phyloP scores from a whole-genome alignment of 2,113 vertebrate genomes.

The Nyctereutes procyonoides region DNA sequence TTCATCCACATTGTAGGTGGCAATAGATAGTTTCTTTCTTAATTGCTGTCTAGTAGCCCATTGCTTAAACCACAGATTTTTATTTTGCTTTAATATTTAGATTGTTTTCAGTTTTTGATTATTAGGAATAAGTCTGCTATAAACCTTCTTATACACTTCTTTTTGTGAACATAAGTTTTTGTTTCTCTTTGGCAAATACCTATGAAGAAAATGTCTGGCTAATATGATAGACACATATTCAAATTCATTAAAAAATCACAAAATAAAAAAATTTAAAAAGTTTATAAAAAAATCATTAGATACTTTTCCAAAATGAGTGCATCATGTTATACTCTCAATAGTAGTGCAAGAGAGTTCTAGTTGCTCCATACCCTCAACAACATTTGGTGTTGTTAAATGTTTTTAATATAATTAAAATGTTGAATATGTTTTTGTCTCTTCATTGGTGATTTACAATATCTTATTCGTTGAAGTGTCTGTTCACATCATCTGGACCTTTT shows the following conservation, averaged over 20 bases:
- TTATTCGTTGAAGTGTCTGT: not conserved
- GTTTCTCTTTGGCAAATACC: not conserved
- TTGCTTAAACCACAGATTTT: not conserved
- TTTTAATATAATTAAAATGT: not conserved
- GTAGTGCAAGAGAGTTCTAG: not conserved
- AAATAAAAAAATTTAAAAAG: not conserved
- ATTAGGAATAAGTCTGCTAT: not conserved
- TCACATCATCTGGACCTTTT: not conserved
- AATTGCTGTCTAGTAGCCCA: not conserved
- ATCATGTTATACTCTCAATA: not conserved
- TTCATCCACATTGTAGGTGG: not conserved
- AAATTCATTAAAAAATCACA: not conserved
- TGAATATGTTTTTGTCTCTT: not conserved
- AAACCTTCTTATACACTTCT: not conserved
- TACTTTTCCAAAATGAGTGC: not conserved
- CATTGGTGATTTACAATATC: not conserved
- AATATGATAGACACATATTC: not conserved
- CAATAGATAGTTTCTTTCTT: not conserved
- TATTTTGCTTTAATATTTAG: conserved; percentile 24
- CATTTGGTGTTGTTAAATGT: not conserved
- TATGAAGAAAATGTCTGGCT: not conserved
- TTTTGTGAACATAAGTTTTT: conserved; percentile 13
- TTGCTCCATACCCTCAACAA: not conserved
- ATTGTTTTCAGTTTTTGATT: not conserved
- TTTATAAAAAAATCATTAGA: not conserved